Conservation (phyloP, 2,113 vertebrate genomes). For the Laticauda colubrina region DNA sequence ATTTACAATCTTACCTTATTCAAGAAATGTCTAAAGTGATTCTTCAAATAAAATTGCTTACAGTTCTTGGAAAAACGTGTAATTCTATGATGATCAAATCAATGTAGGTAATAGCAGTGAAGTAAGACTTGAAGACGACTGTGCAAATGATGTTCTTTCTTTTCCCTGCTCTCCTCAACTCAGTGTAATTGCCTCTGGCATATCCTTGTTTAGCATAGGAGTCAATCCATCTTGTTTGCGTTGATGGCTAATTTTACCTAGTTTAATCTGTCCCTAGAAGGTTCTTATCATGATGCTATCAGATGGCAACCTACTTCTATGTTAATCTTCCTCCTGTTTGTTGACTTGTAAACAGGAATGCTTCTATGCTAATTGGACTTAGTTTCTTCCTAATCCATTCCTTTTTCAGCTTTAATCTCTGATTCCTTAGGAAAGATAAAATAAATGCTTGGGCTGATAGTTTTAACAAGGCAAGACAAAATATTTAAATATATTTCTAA, state of each 20-base stretch:
- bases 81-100: not conserved
- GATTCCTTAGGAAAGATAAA: constrained; percentile 37
- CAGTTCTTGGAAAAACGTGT: not conserved
- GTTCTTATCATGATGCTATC: constrained; percentile 51
- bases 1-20: constrained; percentile 5
- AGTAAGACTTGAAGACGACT: constrained; percentile 5
- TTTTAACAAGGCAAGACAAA: not conserved
- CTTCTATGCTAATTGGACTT: constrained; percentile 39
- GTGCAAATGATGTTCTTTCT: constrained; percentile 26
- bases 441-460: constrained; percentile 15
- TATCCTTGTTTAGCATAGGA: constrained; percentile 30
- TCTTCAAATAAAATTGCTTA: not conserved
- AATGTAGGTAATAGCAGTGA: not conserved
- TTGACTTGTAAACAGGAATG: constrained; percentile 30
- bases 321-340: constrained; percentile 43
- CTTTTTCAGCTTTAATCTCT: constrained; percentile 29
- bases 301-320: constrained; percentile 48
- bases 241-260: constrained; percentile 64
- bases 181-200: constrained; percentile 52
- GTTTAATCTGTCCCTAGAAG: constrained; percentile 32
- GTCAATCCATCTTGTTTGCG: constrained; percentile 55
- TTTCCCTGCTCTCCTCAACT: constrained; percentile 8
- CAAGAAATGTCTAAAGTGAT: not conserved
- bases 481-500: not conserved
- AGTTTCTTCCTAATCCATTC: constrained; percentile 37